Conservation (phyloP, 2,888 invertebrate genomes). For the Melanostoma mellinum region DNA sequence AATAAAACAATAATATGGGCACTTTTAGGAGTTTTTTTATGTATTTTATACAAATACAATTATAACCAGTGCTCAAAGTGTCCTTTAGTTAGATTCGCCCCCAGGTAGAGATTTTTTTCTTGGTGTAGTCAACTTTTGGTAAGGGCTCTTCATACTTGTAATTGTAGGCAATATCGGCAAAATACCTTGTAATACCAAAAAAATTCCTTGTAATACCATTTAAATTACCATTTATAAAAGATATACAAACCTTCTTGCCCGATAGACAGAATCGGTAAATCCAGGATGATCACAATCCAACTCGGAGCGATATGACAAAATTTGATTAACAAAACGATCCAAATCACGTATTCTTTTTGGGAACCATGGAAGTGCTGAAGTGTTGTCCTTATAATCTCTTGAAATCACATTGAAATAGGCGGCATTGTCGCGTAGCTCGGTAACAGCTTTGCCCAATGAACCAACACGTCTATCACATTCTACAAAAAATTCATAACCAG, state of each 20-base stretch:
- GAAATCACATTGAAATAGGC: constrained; percentile 94
- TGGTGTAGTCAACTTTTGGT: constrained; percentile 94
- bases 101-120: constrained; percentile 96
- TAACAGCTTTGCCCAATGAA: constrained; percentile 89
- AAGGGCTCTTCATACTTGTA: constrained; percentile 97
- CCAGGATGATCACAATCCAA: constrained; percentile 98
- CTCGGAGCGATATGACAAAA: constrained; percentile 97
- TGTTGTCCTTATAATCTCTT: constrained; percentile 92
- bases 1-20: no score
- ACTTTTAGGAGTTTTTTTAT: no score
- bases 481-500: constrained; percentile 96
- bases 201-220: no score
- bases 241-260: constrained; percentile 84
- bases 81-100: constrained; percentile 93
- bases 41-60: no score
- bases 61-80: no score
- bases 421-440: constrained; percentile 87
- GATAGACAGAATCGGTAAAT: constrained; percentile 96
- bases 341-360: constrained; percentile 96
- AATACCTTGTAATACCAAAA: constrained; percentile 87
- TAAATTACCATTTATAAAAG: background rate
- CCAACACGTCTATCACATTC: constrained; percentile 92
- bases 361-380: constrained; percentile 97
- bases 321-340: constrained; percentile 98
- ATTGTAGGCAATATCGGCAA: constrained; percentile 97